Evolutionary conservation across 1,140 invertebrate genomes (phyloP), one percentile per base, ranked within the genome.

Genomic region (Aphidius gifuensis): DNA sequence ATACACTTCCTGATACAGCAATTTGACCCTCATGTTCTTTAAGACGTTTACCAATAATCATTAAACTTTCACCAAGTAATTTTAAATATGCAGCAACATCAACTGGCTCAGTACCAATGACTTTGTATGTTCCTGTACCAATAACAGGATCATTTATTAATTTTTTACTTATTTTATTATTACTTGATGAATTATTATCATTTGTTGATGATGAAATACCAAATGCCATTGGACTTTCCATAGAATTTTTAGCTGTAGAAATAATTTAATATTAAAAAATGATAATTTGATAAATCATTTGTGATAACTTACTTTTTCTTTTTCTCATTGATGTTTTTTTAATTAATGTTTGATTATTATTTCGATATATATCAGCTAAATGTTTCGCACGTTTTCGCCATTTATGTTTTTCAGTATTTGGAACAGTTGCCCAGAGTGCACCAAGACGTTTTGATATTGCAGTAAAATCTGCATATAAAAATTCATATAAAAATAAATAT

Each of bases 11-110:
- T 1, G 94, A 96, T 5, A 97, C 93, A 1, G 93, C 93, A 57
- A 97, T 95, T 80, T 96, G 92, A 32, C 94, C 94, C 86, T 96
- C 92, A 72, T 95, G 92, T 74, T 96, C 94, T 74, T 94, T 94
- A 1, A 98, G 84, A 43, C 94, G 81, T 78, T 94, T 91, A 1
- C 95, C 95, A 71, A 98, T 97, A 68, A 94, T 94, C 38, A 90
- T 91, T 5, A 98, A 83, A 71, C 93, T 97, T 74, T 97, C 95
- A 1, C 96, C 95, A 2, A 98, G 82, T 38, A 98, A 83, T 61
- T 93, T 93, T 1, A 98, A 83, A 81, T 98, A 94, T 0, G 95
- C 94, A 4, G 94, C 94, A 23, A 94, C 90, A 80, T 98, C 94
- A 4, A 95, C 87, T 0, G 94, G 90, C 47, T 91, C 88, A 9